These are phyloP conservation scores for Karalla daura DNA, from an alignment of 2,797 vertebrate species.

Conservation along the genomic window DNA sequence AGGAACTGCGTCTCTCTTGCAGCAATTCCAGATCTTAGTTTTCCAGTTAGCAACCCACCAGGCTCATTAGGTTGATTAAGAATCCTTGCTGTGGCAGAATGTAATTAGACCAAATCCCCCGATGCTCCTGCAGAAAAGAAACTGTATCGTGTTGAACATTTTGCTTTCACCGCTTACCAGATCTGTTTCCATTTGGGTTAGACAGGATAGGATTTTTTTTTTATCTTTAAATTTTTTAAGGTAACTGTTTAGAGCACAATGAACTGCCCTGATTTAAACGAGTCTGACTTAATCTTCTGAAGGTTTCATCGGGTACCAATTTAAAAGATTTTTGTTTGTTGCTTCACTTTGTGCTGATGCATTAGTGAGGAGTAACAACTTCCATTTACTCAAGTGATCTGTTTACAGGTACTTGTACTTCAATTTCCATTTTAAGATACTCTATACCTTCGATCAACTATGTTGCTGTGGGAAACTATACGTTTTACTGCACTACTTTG, in stretches of 20 bases:
- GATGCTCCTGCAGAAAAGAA: slow-evolving; percentile 49
- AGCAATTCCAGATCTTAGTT: slow-evolving; percentile 41
- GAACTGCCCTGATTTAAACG: not conserved
- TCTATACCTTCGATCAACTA: not conserved
- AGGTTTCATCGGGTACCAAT: not conserved
- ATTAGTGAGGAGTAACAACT: slow-evolving; percentile 4
- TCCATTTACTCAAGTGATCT: not conserved
- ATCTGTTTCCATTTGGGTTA: slow-evolving; percentile 6
- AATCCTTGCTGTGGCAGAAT: slow-evolving; percentile 59
- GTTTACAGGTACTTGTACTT: not conserved
- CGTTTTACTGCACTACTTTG: not conserved
- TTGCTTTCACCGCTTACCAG: slow-evolving; percentile 14
- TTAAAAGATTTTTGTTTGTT: not conserved
- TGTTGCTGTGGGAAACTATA: not conserved
- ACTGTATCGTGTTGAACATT: slow-evolving; percentile 31
- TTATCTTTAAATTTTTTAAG: not conserved
- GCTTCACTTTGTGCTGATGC: not conserved
- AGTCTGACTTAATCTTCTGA: not conserved
- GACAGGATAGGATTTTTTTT: not conserved
- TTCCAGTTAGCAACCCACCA: slow-evolving; percentile 32
- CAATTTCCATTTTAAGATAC: not conserved
- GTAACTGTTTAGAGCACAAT: not conserved
- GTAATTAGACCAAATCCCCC: slow-evolving; percentile 67
- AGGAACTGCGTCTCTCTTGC: slow-evolving; percentile 19
- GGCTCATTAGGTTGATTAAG: slow-evolving; percentile 66